Evolutionary conservation across 2,797 vertebrate species (phyloP), one percentile per base, ranked within the genome.

Genomic region (Onychomys torridus): DNA sequence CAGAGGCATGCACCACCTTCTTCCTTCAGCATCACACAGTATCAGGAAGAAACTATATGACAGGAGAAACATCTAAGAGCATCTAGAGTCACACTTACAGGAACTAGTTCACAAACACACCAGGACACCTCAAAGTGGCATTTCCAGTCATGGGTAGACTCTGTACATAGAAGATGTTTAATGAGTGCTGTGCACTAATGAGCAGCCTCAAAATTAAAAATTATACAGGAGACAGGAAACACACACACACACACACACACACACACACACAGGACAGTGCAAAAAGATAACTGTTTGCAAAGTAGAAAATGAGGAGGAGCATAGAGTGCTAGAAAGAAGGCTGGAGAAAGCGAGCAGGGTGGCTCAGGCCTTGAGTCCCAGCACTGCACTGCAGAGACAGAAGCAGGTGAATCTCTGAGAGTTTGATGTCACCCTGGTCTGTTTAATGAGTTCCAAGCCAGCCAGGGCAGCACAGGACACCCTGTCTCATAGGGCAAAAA

Each of bases 121-220:
- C 37, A 32, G 6, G 34, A 21, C 52, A 19, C n/a, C 6, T 32
- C 69, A 71, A 67, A 52, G 85, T n/a, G 14, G 1, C 11, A 63
- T 89, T 89, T 65, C 19, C 57, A 37, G 37, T 75, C 81, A 5
- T 7, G 16, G 57, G 81, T 0, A 37, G 21, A 12, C 57, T 43
- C 69, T 86, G 89, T 71, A 90, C 4, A 46, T 37, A 13, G 93
- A 81, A 43, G 93, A 55, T 94, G 81, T 90, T 83, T 90, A 94
- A 81, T 89, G 83, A 94, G 77, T 89, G 83, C 78, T 94, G 76
- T 61, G 65, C 21, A 0, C 49, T 11, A 27, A 83, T 46, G 2
- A 29, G 12, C n/a, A 71, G 88, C 34, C 69, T 67, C 69, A 73
- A 89, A 73, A 82, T 79, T 69, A 84, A 63, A 95, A 77, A 76